Conservation (phyloP, 2,113 vertebrate genomes). For the Anas platyrhynchos region DNA sequence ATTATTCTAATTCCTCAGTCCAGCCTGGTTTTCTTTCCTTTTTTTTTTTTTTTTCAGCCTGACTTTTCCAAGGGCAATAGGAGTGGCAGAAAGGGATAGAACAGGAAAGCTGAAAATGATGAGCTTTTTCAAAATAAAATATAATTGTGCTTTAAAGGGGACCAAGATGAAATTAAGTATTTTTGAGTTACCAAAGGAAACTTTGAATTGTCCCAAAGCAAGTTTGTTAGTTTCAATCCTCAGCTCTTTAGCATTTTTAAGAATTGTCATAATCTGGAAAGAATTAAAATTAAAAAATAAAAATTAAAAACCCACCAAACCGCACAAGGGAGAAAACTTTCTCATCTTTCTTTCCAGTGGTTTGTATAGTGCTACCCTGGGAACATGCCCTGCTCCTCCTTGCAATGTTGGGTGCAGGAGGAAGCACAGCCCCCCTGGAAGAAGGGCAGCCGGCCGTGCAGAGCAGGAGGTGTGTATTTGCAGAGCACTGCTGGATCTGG, state of each 20-base stretch:
- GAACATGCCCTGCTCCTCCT: background rate
- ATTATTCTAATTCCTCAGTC: background rate
- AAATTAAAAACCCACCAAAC: background rate
- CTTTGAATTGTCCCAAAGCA: background rate
- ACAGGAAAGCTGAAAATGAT: background rate
- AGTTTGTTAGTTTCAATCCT: background rate
- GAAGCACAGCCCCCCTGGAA: background rate
- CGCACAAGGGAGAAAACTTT: background rate
- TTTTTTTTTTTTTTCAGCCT: background rate
- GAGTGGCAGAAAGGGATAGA: background rate
- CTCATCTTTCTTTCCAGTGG: background rate
- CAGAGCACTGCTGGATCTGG: background rate
- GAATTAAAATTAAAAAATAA: background rate
- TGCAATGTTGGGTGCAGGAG: fast-evolving
- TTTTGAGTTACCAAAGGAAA: background rate
- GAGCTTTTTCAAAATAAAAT: background rate
- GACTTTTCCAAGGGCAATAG: background rate
- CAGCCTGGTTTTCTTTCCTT: background rate
- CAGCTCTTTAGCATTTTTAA: background rate
- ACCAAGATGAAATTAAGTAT: background rate
- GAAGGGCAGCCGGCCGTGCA: background rate
- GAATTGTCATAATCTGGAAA: background rate
- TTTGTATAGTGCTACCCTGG: background rate
- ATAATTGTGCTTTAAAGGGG: background rate
- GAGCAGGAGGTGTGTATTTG: background rate